Evolutionary conservation across 1,140 invertebrate species (phyloP).

Genomic region (Panagrolaimus sp.): DNA sequence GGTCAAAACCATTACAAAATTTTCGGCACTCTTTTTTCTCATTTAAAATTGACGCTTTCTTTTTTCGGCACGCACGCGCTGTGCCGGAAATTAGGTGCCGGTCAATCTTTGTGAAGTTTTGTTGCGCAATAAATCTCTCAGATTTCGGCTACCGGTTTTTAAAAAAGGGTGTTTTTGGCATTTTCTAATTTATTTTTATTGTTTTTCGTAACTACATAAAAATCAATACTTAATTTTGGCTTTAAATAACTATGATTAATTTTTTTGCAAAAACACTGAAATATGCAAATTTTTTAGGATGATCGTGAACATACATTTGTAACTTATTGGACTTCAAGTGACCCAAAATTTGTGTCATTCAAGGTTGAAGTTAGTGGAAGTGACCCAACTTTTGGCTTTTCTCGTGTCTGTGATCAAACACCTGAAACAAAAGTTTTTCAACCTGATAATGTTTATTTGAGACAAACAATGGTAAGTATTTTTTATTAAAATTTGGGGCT

Average conservation of each 20-base stretch:
- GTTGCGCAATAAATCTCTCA: conserved; percentile 4
- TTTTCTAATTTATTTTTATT: too few species aligned
- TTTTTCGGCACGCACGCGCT: too few species aligned
- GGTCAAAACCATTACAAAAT: conserved; percentile 1
- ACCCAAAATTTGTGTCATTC: conserved; percentile 8
- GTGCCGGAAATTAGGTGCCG: not conserved
- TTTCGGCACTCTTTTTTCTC: not conserved
- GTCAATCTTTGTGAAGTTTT: not conserved
- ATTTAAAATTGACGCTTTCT: too few species aligned
- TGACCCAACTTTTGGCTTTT: not conserved
- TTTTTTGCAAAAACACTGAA: too few species aligned
- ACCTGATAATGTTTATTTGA: conserved; percentile 10
- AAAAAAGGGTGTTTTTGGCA: too few species aligned
- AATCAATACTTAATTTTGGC: too few species aligned
- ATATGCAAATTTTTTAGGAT: conserved; percentile 12
- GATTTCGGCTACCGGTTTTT: not conserved
- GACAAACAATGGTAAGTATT: not conserved
- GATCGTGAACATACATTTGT: conserved; percentile 13
- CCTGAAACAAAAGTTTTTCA: conserved; percentile 16
- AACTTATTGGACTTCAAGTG: conserved; percentile 8
- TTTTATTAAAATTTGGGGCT: too few species aligned
- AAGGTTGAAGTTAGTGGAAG: not conserved
- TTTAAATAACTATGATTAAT: not conserved
- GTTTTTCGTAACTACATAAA: too few species aligned
- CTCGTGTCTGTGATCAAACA: conserved; percentile 10